Percentiles rank a stretch among this genome's conserved stretches.
Conservation (phyloP, 2,797 vertebrate species). For the Rhadinocentrus ornatus region DNA sequence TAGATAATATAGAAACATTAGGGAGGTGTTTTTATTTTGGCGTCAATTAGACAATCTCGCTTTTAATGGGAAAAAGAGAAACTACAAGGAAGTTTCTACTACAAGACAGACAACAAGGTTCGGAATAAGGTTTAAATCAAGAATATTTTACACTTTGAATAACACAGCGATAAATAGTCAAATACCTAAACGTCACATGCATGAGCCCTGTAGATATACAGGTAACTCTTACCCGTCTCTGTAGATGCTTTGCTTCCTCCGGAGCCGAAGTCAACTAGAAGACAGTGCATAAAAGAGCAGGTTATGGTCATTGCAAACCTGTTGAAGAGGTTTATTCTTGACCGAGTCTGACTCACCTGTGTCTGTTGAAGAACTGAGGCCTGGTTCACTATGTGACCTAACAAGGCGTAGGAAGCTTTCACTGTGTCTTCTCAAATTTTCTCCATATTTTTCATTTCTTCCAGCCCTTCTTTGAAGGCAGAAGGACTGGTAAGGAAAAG, state of each 20-base stretch:
- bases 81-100: background rate
- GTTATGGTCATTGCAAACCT: constrained; percentile 9
- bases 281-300: constrained; percentile 11
- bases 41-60: background rate
- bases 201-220: background rate
- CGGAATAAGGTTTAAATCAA: background rate
- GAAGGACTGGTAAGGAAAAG: constrained; percentile 59
- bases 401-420: constrained; percentile 78
- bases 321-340: background rate
- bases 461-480: constrained; percentile 59
- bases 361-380: constrained; percentile 78
- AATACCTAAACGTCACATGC: background rate
- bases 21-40: constrained; percentile 10
- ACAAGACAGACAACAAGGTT: background rate
- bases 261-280: constrained; percentile 80
- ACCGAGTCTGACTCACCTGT: constrained; percentile 72
- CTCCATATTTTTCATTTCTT: constrained; percentile 53
- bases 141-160: background rate
- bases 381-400: constrained; percentile 94
- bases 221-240: constrained; percentile 76
- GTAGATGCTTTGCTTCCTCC: constrained; percentile 77
- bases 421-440: constrained; percentile 48
- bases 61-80: background rate
- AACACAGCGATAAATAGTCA: no score
- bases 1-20: background rate